These are phyloP conservation scores for Notiomystis cincta DNA, from an alignment of 2,113 vertebrate species.

Conservation along the genomic window DNA sequence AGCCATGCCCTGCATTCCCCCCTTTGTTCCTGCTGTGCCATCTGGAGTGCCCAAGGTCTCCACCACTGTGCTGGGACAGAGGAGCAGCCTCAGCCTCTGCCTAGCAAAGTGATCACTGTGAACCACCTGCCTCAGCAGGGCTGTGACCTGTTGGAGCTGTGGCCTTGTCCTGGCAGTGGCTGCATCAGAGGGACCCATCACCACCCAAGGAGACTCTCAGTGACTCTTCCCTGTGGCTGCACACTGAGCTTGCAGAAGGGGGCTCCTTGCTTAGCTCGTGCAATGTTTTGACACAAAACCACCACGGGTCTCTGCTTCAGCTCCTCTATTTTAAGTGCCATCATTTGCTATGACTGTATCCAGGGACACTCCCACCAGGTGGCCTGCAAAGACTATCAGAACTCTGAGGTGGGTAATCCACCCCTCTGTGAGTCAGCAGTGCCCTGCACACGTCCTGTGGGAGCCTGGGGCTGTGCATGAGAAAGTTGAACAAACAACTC, in stretches of 20 bases:
- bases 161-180: accelerated
- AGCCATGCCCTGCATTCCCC: accelerated
- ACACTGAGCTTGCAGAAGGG: accelerated
- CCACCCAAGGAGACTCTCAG: neutral
- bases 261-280: neutral
- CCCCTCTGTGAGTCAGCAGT: neutral
- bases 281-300: neutral
- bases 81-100: neutral
- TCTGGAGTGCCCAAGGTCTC: accelerated
- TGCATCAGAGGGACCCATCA: neutral
- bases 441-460: accelerated
- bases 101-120: neutral
- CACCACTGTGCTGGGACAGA: neutral
- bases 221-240: neutral
- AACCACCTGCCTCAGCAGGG: accelerated
- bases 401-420: neutral
- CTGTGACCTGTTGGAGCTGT: neutral
- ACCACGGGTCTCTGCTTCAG: neutral
- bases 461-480: accelerated
- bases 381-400: accelerated
- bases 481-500: neutral
- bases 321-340: neutral
- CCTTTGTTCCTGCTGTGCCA: accelerated
- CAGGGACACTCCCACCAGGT: neutral
- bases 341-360: neutral